Percentiles rank a stretch among this genome's conserved stretches.
Conservation (phyloP, 2,888 invertebrate species). For the Gerris lacustris region DNA sequence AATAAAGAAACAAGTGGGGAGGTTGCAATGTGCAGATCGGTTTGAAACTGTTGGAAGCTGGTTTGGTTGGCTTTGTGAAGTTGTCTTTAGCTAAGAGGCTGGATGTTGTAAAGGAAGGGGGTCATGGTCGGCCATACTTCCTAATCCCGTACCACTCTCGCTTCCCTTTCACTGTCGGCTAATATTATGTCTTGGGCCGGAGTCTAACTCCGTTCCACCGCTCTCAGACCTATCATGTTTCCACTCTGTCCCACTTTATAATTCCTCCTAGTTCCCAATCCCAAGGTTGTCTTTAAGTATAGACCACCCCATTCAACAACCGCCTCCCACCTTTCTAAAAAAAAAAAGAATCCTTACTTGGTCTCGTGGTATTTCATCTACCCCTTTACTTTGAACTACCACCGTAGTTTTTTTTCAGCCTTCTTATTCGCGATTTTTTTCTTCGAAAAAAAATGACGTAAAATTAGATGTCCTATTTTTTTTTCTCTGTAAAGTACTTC, state of each 20-base stretch:
- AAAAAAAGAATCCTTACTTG: not conserved
- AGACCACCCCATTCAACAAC: not conserved
- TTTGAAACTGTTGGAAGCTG: too few relatives aligned
- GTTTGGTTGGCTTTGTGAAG: not conserved
- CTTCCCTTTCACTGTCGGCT: not conserved
- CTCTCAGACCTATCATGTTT: too few relatives aligned
- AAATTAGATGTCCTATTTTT: too few relatives aligned
- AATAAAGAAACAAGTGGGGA: too few relatives aligned
- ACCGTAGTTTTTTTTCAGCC: too few relatives aligned
- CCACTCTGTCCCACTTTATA: not conserved
- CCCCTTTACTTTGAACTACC: too few relatives aligned
- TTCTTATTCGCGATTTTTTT: too few relatives aligned
- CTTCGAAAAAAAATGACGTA: too few relatives aligned
- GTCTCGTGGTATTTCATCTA: too few relatives aligned
- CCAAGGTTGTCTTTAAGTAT: constrained; percentile 5
- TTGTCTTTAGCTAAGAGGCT: not conserved
- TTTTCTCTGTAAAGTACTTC: too few relatives aligned
- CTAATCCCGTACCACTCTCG: not conserved
- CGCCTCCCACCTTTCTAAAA: not conserved
- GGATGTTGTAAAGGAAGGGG: not conserved
- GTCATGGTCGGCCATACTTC: not conserved
- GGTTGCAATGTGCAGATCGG: too few relatives aligned
- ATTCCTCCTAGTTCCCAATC: not conserved
- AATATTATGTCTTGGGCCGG: not conserved
- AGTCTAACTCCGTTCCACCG: too few relatives aligned